Base-by-base conservation (phyloP, 1,140 invertebrate genomes). In the Proctacanthus coquilletti region DNA sequence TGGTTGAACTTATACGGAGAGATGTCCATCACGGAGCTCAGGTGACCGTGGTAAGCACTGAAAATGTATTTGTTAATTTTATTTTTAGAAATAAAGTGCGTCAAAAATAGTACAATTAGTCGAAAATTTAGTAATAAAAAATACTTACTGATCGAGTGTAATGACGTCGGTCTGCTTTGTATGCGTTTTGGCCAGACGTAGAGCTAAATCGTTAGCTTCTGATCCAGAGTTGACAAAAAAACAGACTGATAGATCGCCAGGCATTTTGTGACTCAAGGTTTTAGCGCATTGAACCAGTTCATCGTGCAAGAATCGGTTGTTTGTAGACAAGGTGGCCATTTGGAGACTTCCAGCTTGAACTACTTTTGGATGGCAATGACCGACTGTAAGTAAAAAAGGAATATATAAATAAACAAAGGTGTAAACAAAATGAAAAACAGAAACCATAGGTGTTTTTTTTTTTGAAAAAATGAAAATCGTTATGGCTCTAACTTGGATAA, bases 161-260 rank as follows among this genome's bases (percentile, higher is more conserved):
- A 98, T 85, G 23, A 95, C 72, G 55, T 98, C 92, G 47, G 79
- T 75, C 34, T 81, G 74, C 43, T 81, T 77, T 2, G 92, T 97
- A 53, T 94, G 81, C 31, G 86, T 75, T 39, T 81, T 70, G 2
- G 93, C 88, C 30, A 99, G 64, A 32, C 93, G 72, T 5, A 98
- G 58, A 1, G 95, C 95, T 44, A 99, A 66, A 65, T 99, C 95
- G 65, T 98, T 99, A 3, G 95, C 93, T 68, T 98, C 94, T 19
- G 92, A 97, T n/a, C 93, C 95, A 2, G 95, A 98, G 63, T 98
- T 99, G 13, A 96, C 91, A 48, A 98, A 86, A 65, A 86, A 97
- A 52, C 92, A 94, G 5, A 97, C 88, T 11, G 82, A 86, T n/a
- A 88, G 60, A 36, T 77, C 71, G 5, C 42, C 41, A 2, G 84